Conservation (phyloP, 2,888 invertebrate species). For the Parelbella ahira region DNA sequence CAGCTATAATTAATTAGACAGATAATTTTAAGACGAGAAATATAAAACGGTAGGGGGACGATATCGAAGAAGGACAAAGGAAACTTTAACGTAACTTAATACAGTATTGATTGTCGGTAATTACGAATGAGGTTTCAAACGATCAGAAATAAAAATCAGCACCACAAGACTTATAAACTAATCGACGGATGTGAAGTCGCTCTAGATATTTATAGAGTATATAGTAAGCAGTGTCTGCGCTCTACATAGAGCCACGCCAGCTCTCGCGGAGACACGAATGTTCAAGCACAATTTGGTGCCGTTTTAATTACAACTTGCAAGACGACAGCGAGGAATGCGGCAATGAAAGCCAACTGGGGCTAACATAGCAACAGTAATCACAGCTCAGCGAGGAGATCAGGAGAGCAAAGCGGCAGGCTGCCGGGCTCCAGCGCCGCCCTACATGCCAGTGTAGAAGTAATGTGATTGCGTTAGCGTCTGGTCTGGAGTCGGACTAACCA, state of each 20-base stretch:
- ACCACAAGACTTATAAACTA: no score
- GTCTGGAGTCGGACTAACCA: slow-evolving; percentile 43
- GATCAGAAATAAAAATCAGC: no score
- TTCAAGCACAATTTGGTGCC: slow-evolving; percentile 14
- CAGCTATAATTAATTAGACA: no score
- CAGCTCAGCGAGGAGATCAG: slow-evolving; percentile 16
- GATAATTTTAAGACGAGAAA: no score
- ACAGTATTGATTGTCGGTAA: no score
- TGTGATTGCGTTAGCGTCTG: slow-evolving; percentile 32
- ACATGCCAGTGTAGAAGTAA: slow-evolving; percentile 33
- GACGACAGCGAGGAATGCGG: slow-evolving; percentile 52
- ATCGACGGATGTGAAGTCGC: no score
- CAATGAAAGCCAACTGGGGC: slow-evolving; percentile 42
- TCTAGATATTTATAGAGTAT: no score
- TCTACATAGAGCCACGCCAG: slow-evolving; percentile 13
- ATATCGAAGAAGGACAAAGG: no score
- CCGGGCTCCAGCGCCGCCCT: slow-evolving; percentile 36
- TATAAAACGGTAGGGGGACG: no score
- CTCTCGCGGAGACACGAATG: slow-evolving; percentile 6
- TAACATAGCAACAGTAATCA: slow-evolving; percentile 22
- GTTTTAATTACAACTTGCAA: slow-evolving; percentile 31
- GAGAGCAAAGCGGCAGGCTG: no score
- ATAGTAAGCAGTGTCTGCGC: background rate
- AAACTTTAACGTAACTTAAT: no score
- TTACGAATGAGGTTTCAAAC: no score